Evolutionary conservation across 2,797 vertebrate genomes (phyloP).

Genomic region (Microctenopoma stevenorrisi): DNA sequence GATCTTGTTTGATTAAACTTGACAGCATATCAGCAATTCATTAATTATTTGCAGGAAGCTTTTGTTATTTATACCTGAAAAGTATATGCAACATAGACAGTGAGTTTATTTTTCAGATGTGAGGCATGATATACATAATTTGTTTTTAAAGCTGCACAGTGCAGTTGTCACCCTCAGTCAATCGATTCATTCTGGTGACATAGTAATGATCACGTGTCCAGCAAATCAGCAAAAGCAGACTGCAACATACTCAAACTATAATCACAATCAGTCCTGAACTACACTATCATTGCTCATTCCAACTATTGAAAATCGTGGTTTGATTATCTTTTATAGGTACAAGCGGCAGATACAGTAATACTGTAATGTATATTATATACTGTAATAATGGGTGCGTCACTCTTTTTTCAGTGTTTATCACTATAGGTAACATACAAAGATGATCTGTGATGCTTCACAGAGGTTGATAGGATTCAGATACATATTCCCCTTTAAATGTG

Average conservation of each 20-base stretch:
- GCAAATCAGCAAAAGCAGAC: constrained; percentile 29
- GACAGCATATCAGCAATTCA: constrained; percentile 22
- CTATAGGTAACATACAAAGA: too few species aligned
- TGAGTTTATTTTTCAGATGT: neutral
- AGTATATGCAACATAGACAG: too few species aligned
- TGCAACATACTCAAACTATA: constrained; percentile 39
- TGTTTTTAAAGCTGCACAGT: constrained; percentile 5
- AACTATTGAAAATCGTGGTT: constrained; percentile 6
- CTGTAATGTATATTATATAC: too few species aligned
- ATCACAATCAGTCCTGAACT: constrained; percentile 33
- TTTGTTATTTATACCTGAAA: constrained; percentile 19
- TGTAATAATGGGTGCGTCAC: neutral
- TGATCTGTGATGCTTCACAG: too few species aligned
- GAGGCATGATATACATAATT: neutral
- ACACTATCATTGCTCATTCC: neutral
- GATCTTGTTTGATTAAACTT: constrained; percentile 31
- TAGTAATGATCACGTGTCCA: constrained; percentile 45
- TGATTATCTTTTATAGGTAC: neutral
- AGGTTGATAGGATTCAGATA: too few species aligned
- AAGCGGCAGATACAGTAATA: too few species aligned
- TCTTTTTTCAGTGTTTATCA: neutral
- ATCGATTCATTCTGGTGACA: constrained; percentile 32
- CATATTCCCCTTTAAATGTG: too few species aligned
- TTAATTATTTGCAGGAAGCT: constrained; percentile 31
- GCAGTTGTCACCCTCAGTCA: constrained; percentile 25